A percentile compares a stretch with the other conserved stretches of the same genome.
phyloP scores from a whole-genome alignment of 2,113 vertebrate genomes.

The Channa argus region DNA sequence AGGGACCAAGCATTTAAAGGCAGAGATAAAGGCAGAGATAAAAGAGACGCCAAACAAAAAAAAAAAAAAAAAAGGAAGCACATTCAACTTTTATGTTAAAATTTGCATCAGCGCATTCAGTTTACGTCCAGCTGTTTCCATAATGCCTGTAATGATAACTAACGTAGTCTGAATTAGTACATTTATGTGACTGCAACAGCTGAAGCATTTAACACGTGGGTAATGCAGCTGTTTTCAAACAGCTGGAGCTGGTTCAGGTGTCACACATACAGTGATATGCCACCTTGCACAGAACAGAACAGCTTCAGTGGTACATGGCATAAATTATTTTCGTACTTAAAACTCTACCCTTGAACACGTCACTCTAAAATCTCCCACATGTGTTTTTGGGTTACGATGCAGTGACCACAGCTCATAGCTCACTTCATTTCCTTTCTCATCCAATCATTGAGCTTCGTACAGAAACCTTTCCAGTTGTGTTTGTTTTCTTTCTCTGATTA shows the following conservation, averaged over 20 bases:
- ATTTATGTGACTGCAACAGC: constrained; percentile 45
- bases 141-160: constrained; percentile 48
- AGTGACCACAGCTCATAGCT: no score
- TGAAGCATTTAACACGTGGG: constrained; percentile 40
- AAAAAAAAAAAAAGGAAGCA: no score
- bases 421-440: neutral
- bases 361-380: neutral
- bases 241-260: neutral
- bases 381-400: neutral
- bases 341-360: neutral
- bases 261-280: neutral
- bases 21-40: neutral
- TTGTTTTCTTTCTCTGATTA: neutral
- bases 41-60: no score
- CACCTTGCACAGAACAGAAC: neutral
- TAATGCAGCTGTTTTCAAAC: constrained; percentile 2
- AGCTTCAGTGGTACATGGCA: neutral
- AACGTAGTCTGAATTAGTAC: constrained; percentile 36
- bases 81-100: no score
- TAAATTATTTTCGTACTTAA: no score
- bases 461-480: no score
- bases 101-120: no score
- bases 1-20: neutral
- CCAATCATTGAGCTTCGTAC: neutral
- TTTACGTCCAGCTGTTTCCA: constrained; percentile 50